phyloP scores from a whole-genome alignment of 2,113 vertebrate genomes.

The Pica pica region DNA sequence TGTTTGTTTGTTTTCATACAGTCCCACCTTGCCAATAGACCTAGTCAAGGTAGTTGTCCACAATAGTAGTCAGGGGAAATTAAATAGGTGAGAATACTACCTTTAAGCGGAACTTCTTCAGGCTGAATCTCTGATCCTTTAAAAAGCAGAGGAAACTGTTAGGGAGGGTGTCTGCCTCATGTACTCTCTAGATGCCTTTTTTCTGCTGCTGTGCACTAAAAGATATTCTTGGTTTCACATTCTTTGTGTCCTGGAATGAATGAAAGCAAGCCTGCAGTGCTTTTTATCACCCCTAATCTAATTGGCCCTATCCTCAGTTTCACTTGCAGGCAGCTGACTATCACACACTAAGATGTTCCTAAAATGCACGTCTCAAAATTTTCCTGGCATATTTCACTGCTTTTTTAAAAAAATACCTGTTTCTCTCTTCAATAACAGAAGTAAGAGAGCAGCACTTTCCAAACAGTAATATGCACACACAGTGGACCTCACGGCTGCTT shows the following conservation, averaged over 20 bases:
- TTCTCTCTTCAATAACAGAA: background rate
- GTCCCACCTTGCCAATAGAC: background rate
- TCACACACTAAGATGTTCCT: background rate
- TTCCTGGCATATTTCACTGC: background rate
- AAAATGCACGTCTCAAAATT: background rate
- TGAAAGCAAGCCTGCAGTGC: background rate
- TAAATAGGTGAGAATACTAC: background rate
- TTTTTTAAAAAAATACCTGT: background rate
- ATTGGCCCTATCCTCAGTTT: background rate
- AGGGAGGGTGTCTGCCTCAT: background rate
- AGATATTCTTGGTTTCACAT: background rate
- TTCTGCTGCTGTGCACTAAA: background rate
- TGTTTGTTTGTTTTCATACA: background rate
- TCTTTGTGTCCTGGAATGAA: background rate
- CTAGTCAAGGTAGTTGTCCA: background rate
- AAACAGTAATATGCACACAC: background rate
- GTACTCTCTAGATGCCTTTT: background rate
- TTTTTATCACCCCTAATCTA: background rate
- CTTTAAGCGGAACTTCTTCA: background rate
- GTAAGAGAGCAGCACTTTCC: background rate
- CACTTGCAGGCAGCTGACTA: background rate
- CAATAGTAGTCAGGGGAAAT: background rate
- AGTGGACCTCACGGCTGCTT: background rate
- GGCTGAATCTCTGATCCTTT: background rate
- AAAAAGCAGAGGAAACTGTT: background rate